Percentiles rank a stretch among this genome's conserved stretches.
These are phyloP conservation scores for Erpetoichthys calabaricus DNA, from an alignment of 2,797 vertebrate species.

Conservation along the genomic window DNA sequence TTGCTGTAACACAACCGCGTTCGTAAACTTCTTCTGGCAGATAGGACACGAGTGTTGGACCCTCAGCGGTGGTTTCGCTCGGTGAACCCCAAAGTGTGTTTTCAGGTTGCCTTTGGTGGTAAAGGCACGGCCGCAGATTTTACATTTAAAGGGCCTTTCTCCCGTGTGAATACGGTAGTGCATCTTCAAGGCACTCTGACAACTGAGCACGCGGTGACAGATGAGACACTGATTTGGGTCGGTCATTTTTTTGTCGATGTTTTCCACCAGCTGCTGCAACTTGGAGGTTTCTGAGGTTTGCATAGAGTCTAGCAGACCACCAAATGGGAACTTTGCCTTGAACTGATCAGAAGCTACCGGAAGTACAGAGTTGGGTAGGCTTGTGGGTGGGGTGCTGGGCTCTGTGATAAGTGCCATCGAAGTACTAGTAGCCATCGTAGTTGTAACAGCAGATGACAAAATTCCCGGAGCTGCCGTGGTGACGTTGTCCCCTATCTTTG, in stretches of 20 bases:
- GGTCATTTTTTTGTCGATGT: constrained; percentile 98
- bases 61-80: constrained; percentile 89
- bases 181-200: constrained; percentile 98
- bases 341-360: constrained; percentile 81
- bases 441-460: constrained; percentile 40
- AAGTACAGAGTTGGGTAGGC: constrained; percentile 68
- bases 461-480: constrained; percentile 49
- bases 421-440: constrained; percentile 40
- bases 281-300: constrained; percentile 98
- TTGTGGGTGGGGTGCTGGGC: constrained; percentile 44
- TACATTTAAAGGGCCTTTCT: constrained; percentile 97
- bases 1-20: constrained; percentile 93
- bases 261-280: constrained; percentile 94
- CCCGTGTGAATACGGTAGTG: constrained; percentile 97
- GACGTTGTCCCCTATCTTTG: constrained; percentile 59
- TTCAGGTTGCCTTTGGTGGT: constrained; percentile 98
- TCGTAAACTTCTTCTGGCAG: constrained; percentile 99
- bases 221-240: constrained; percentile 97
- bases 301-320: constrained; percentile 97
- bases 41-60: constrained; percentile 98
- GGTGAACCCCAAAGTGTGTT: constrained; percentile 96
- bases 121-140: constrained; percentile 95
- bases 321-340: constrained; percentile 95
- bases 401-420: constrained; percentile 39
- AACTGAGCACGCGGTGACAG: constrained; percentile 95